A percentile compares a stretch with the other conserved stretches of the same genome.
phyloP scores from a whole-genome alignment of 2,113 vertebrate genomes.

The Abramis brama region DNA sequence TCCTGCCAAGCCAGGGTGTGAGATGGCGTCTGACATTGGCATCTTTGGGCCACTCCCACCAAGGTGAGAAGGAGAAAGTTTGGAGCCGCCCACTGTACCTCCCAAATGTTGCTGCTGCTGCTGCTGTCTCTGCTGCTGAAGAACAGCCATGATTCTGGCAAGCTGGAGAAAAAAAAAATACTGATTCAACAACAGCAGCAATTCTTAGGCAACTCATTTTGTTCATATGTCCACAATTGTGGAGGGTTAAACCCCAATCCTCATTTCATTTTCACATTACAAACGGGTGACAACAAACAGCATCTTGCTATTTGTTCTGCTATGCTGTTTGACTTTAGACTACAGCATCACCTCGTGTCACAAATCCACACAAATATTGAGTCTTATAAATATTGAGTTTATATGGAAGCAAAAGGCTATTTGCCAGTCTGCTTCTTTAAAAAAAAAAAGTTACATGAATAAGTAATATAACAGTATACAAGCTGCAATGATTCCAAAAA shows the following conservation, averaged over 20 bases:
- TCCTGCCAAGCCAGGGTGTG: constrained; percentile 84
- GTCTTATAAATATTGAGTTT: not conserved
- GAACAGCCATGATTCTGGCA: constrained; percentile 93
- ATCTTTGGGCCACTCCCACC: constrained; percentile 85
- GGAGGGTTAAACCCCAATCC: not conserved
- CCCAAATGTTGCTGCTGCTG: constrained; percentile 77
- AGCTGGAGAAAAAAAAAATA: constrained; percentile 68
- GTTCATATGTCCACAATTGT: not conserved
- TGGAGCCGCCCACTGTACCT: constrained; percentile 80
- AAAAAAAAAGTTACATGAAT: not conserved
- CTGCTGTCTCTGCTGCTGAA: constrained; percentile 80
- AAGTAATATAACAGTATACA: not conserved
- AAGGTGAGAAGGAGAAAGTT: constrained; percentile 95
- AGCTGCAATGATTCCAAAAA: not conserved
- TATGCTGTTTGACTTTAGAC: not conserved
- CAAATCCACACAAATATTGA: not conserved
- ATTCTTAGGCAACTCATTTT: not conserved
- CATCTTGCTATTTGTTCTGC: not conserved
- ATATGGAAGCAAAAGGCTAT: not conserved
- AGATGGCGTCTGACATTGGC: constrained; percentile 83
- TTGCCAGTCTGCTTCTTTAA: not conserved
- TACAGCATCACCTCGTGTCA: not conserved
- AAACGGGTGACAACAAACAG: not conserved
- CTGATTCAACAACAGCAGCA: not conserved
- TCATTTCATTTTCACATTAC: constrained; percentile 2